A percentile compares a stretch with the other conserved stretches of the same genome.
phyloP scores from a whole-genome alignment of 2,113 vertebrate genomes.

The Tychaedon coryphoeus region DNA sequence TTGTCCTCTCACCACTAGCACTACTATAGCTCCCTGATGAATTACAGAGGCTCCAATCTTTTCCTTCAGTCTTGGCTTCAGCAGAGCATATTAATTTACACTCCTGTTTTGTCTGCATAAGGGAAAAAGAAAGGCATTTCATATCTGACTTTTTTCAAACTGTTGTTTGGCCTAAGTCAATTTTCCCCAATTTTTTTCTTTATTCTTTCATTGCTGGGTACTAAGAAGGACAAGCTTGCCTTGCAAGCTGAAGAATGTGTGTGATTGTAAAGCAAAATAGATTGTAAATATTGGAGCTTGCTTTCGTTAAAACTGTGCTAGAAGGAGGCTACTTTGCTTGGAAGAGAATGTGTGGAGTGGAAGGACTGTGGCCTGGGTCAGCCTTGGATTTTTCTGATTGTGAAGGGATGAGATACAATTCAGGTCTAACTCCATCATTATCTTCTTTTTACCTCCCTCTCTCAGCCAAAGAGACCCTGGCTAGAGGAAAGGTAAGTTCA shows the following conservation, averaged over 20 bases:
- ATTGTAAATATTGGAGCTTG: neutral
- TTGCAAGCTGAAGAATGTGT: neutral
- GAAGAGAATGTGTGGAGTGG: neutral
- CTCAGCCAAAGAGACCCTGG: neutral
- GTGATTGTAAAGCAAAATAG: neutral
- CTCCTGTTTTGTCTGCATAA: neutral
- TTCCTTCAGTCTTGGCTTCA: neutral
- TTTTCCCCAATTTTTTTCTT: neutral
- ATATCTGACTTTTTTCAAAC: neutral
- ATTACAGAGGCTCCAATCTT: neutral
- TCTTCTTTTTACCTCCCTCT: neutral
- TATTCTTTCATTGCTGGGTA: neutral
- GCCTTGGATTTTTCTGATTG: neutral
- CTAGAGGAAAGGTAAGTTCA: neutral
- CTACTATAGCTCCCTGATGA: neutral
- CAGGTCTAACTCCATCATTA: neutral
- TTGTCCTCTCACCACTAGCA: neutral
- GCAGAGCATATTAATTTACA: neutral
- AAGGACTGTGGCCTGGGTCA: neutral
- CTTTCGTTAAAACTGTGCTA: neutral
- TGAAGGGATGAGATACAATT: neutral
- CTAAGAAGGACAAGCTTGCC: neutral
- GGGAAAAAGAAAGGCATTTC: neutral
- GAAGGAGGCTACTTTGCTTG: neutral
- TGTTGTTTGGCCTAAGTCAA: neutral